These are phyloP conservation scores for Tragelaphus strepsiceros DNA, from an alignment of 2,113 vertebrate genomes.

Conservation along the genomic window DNA sequence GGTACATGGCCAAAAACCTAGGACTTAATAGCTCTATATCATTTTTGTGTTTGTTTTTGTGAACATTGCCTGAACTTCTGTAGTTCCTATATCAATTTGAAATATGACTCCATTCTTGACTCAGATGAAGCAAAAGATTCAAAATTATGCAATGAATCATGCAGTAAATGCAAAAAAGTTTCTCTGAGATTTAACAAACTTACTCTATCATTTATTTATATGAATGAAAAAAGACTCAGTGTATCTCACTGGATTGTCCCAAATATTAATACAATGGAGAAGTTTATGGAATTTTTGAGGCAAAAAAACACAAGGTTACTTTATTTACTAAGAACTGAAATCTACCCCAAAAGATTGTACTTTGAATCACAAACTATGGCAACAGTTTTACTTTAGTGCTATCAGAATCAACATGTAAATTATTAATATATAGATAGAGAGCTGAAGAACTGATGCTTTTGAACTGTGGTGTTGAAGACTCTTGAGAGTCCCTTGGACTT, in stretches of 20 bases:
- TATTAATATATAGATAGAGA: background rate
- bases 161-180: background rate
- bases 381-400: background rate
- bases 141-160: slow-evolving; percentile 15
- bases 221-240: background rate
- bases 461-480: background rate
- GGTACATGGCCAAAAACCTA: background rate
- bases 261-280: background rate
- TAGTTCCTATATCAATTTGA: slow-evolving; percentile 45
- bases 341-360: background rate
- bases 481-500: background rate
- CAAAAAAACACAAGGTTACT: background rate
- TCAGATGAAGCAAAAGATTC: background rate
- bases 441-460: background rate
- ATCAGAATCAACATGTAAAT: background rate
- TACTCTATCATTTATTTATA: background rate
- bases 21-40: slow-evolving; percentile 8
- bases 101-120: slow-evolving; percentile 4
- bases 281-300: background rate
- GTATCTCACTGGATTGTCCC: background rate
- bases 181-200: background rate
- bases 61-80: background rate
- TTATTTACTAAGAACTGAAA: background rate
- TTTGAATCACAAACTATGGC: background rate
- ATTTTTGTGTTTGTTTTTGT: slow-evolving; percentile 40